These are phyloP conservation scores for Parasteatoda tepidariorum DNA, from an alignment of 1,140 invertebrate genomes.

Conservation along the genomic window DNA sequence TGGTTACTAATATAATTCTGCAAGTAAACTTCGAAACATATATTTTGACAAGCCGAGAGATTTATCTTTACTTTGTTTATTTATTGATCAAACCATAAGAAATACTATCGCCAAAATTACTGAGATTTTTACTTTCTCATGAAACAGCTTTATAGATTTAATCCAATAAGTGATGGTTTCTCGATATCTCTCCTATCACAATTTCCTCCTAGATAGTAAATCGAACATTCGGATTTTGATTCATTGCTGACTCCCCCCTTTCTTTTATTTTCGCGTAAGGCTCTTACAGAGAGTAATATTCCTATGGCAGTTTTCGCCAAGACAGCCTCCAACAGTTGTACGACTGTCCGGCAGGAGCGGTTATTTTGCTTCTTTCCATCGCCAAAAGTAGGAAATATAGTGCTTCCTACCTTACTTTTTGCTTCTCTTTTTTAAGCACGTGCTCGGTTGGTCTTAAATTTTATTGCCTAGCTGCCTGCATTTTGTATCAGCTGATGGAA, in stretches of 20 bases:
- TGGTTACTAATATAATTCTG: too few relatives aligned
- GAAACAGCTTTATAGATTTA: background rate
- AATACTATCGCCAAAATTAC: too few relatives aligned
- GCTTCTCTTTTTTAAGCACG: background rate
- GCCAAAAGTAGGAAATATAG: slow-evolving; percentile 2
- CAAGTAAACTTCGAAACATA: too few relatives aligned
- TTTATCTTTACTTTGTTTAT: too few relatives aligned
- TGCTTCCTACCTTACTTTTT: background rate
- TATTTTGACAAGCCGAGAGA: too few relatives aligned
- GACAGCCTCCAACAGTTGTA: slow-evolving; percentile 3
- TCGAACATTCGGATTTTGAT: slow-evolving; percentile 17
- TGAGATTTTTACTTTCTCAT: too few relatives aligned
- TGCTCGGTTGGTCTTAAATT: slow-evolving; percentile 5
- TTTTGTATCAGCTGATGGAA: slow-evolving; percentile 48
- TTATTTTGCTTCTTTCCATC: slow-evolving; percentile 3
- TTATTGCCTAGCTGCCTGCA: slow-evolving; percentile 35
- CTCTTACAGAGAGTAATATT: background rate
- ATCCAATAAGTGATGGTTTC: slow-evolving; percentile 12
- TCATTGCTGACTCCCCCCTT: background rate
- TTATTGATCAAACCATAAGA: too few relatives aligned
- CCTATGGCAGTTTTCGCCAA: background rate
- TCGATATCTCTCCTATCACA: slow-evolving; percentile 8
- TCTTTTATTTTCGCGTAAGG: background rate
- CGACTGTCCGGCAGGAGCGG: background rate
- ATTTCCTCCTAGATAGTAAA: background rate